Conservation (phyloP, 2,113 vertebrate species). For the Daphoenositta chrysoptera region DNA sequence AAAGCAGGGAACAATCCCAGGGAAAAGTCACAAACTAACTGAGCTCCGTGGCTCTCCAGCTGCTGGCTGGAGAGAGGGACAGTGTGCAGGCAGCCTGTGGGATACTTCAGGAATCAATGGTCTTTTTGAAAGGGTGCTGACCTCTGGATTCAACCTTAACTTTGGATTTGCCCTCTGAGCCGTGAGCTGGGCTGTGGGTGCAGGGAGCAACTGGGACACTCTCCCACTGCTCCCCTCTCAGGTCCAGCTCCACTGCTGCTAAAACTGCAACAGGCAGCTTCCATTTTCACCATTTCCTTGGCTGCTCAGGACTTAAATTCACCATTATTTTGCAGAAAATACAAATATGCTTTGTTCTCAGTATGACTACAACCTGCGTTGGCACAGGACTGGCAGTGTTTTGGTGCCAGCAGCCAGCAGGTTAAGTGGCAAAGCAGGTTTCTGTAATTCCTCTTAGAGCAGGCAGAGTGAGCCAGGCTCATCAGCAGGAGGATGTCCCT, state of each 20-base stretch:
- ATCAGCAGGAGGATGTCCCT: slow-evolving; percentile 37
- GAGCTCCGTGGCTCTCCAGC: background rate
- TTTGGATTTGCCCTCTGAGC: background rate
- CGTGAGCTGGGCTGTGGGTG: accelerated
- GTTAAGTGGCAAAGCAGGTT: background rate
- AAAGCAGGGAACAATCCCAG: accelerated
- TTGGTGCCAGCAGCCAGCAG: background rate
- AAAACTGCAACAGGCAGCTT: background rate
- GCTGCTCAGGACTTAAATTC: background rate
- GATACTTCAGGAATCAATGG: background rate
- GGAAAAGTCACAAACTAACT: background rate
- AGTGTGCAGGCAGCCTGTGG: background rate
- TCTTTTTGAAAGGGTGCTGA: background rate
- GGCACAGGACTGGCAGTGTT: background rate
- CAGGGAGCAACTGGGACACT: accelerated
- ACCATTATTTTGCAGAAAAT: background rate
- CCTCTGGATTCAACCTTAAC: background rate
- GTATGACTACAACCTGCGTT: background rate
- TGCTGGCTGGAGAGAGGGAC: background rate
- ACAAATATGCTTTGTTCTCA: accelerated
- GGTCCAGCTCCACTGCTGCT: background rate
- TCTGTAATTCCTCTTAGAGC: background rate
- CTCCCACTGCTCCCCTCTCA: background rate
- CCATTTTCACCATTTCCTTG: background rate
- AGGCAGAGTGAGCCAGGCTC: background rate